Conservation (phyloP, 2,113 vertebrate genomes). For the Odocoileus hemionus region DNA sequence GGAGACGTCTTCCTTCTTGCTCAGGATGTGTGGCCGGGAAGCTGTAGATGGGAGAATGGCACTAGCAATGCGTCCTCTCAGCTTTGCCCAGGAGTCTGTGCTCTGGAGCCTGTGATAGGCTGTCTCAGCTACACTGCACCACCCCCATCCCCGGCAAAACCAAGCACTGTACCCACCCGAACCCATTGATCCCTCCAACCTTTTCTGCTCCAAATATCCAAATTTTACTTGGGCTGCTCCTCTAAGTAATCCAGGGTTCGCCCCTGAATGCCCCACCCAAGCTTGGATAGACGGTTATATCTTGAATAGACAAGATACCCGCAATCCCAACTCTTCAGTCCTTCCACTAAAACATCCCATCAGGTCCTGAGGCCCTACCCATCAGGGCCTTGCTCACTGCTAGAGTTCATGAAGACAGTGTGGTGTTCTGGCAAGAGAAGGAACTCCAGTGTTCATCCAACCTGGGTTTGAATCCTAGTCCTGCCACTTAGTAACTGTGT, state of each 20-base stretch:
- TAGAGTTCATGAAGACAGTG: background rate
- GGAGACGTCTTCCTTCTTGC: background rate
- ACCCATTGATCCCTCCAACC: background rate
- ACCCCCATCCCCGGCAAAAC: background rate
- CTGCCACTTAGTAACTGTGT: conserved; percentile 36
- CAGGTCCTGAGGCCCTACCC: background rate
- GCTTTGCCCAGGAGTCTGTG: background rate
- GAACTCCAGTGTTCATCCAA: background rate
- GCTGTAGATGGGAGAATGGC: background rate
- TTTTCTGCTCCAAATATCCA: background rate
- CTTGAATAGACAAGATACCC: background rate
- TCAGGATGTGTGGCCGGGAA: background rate
- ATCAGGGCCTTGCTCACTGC: background rate
- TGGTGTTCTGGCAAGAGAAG: conserved; percentile 24
- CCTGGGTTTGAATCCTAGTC: conserved; percentile 34
- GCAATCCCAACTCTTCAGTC: background rate
- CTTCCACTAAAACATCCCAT: background rate
- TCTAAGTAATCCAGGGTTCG: background rate
- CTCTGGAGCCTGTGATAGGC: background rate
- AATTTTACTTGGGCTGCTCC: background rate
- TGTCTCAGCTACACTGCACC: background rate
- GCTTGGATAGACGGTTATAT: background rate
- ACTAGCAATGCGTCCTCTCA: background rate
- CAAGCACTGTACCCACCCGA: background rate
- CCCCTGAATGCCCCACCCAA: background rate